phyloP scores from a whole-genome alignment of 2,797 vertebrate genomes.

The Falco peregrinus region DNA sequence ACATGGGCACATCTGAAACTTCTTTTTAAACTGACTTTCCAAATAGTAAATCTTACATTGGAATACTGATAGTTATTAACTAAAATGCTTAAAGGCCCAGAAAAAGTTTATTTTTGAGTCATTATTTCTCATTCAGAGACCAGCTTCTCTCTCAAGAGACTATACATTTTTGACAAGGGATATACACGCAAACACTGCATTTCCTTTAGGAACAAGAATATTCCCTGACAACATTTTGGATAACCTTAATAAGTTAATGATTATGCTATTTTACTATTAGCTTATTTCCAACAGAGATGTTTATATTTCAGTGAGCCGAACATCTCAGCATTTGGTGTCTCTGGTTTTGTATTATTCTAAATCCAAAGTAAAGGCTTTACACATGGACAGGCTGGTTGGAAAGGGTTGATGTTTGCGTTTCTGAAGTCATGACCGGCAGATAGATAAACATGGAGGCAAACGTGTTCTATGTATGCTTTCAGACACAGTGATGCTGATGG shows the following conservation, averaged over 20 bases:
- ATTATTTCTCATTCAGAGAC: not conserved
- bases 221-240: not conserved
- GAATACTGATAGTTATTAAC: not conserved
- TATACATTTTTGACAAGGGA: not conserved
- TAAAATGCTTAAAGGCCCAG: not conserved
- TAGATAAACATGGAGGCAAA: not conserved
- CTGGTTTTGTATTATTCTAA: not conserved
- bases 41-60: not conserved
- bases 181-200: not conserved
- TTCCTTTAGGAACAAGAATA: slow-evolving; percentile 23
- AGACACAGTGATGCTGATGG: not conserved
- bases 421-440: not conserved
- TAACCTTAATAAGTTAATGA: not conserved
- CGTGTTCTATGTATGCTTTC: not conserved
- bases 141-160: not conserved
- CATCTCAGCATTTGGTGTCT: not conserved
- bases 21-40: slow-evolving; percentile 8
- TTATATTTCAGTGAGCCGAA: slow-evolving; percentile 28
- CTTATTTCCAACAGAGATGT: not conserved
- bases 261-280: not conserved
- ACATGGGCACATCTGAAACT: not conserved
- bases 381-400: not conserved
- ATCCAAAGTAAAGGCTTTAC: not conserved
- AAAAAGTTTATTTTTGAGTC: slow-evolving; percentile 13
- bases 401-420: not conserved